phyloP scores from a whole-genome alignment of 2,888 invertebrate species.

The Caenorhabditis drosophilae region DNA sequence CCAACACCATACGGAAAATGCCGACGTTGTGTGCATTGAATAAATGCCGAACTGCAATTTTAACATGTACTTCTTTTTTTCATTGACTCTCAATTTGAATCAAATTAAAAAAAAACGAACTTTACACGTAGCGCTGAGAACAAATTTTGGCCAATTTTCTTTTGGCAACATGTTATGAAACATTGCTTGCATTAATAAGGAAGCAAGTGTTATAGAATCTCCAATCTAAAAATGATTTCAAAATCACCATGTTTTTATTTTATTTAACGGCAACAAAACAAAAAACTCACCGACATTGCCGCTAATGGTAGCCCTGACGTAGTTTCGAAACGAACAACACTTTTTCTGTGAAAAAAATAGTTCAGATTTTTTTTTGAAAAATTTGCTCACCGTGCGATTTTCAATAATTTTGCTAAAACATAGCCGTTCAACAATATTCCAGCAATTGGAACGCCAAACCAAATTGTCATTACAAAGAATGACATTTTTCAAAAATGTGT shows the following conservation, averaged over 20 bases:
- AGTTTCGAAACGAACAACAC: conserved; percentile 60
- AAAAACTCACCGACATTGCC: conserved; percentile 58
- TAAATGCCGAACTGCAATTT: conserved; percentile 58
- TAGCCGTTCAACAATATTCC: conserved; percentile 61
- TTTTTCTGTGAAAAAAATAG: no score
- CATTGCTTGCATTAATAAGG: conserved; percentile 41
- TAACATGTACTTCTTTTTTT: neutral
- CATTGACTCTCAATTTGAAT: neutral
- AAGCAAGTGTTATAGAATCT: conserved; percentile 42
- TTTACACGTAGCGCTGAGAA: conserved; percentile 42
- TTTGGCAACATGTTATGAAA: conserved; percentile 54
- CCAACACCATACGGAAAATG: conserved; percentile 68
- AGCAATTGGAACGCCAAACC: conserved; percentile 56
- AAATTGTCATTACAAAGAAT: conserved; percentile 48
- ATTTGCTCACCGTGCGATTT: conserved; percentile 60
- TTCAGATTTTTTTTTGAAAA: no score
- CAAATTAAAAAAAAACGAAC: conserved; percentile 6
- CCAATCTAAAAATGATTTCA: conserved; percentile 20
- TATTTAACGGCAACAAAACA: neutral
- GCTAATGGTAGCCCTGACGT: conserved; percentile 63
- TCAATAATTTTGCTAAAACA: conserved; percentile 54
- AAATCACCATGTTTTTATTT: conserved; percentile 3
- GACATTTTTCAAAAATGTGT: no score
- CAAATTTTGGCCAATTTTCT: conserved; percentile 18
- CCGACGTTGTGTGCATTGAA: conserved; percentile 63